Base-by-base conservation (phyloP, 2,888 invertebrate genomes). In the Megastigmus dorsalis region DNA sequence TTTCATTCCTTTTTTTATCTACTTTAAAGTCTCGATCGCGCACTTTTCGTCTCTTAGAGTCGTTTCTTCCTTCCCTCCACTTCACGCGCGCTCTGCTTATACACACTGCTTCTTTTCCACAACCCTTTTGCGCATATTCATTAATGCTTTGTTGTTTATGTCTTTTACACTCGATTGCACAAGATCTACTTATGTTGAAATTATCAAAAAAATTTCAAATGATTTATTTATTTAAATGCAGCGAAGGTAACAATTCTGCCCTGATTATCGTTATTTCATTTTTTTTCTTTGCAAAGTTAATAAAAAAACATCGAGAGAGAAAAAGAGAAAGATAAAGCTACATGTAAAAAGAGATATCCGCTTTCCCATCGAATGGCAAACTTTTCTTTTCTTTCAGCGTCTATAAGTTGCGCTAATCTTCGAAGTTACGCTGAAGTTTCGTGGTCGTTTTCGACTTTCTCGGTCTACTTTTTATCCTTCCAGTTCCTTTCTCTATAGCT, bases 381-480 rank as follows among this genome's bases (percentile, higher is more conserved):
- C 18, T 18, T 52, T 23, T 66, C 30, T 68, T 74, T 66, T 69
- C 26, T 43, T 41, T 70, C 62, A 45, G 30, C 33, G n/a, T n/a
- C 20, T 6, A 20, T 62, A 13, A 52, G 74, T 48, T 30, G 13
- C 26, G 38, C 83, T 83, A 84, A 83, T 84, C 83, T 83, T 79
- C 77, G 77, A 80, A 83, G 80, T 84, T 82, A 63, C 78, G 75
- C 75, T 63, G 62, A 78, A 80, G 79, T 82, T 80, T 75, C 67
- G 65, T 59, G 50, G 38, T 76, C 74, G 48, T 71, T 70, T 59
- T 45, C 65, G 69, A 60, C 75, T 76, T 76, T 70, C 75, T 66
- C 69, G 70, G 57, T 62, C 30, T 26, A 4, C 43, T 62, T 41
- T 45, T 41, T 28, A 7, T 65, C 52, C 26, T 38, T 28, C 33